Evolutionary conservation across 2,888 invertebrate genomes (phyloP).

Genomic region (Limnephilus rhombicus): DNA sequence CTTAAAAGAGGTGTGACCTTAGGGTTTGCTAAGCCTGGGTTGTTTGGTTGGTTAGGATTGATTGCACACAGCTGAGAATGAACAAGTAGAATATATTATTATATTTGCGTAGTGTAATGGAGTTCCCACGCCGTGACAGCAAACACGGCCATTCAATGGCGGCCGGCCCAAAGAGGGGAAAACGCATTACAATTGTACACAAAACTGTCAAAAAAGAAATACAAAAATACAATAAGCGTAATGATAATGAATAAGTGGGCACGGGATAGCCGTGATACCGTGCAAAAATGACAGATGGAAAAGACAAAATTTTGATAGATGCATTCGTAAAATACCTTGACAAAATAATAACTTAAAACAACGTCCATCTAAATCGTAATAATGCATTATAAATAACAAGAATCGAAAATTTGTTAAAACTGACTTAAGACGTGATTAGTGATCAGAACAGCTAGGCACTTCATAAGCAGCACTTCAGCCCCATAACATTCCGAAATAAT

Average conservation of each 20-base stretch:
- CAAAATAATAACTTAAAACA: background rate
- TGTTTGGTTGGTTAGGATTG: background rate
- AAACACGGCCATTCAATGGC: conserved; percentile 26
- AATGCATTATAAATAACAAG: background rate
- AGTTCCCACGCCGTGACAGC: conserved; percentile 42
- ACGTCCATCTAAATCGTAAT: background rate
- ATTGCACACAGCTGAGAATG: background rate
- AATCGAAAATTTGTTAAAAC: background rate
- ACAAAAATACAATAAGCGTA: background rate
- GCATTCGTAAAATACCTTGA: background rate
- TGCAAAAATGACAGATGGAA: background rate
- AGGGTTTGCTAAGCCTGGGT: background rate
- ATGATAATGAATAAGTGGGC: conserved; percentile 13
- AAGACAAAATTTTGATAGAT: background rate
- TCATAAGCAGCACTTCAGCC: too few species aligned
- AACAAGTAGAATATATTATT: background rate
- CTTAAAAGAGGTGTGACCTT: background rate
- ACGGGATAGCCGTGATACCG: background rate
- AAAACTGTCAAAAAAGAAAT: conserved; percentile 31
- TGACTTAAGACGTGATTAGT: background rate
- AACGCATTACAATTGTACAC: conserved; percentile 38
- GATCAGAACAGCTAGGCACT: too few species aligned
- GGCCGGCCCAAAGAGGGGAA: conserved; percentile 13
- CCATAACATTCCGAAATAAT: too few species aligned
- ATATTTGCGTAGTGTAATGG: conserved; percentile 13